Base-by-base conservation (phyloP, 2,113 vertebrate species). In the Sterna hirundo region DNA sequence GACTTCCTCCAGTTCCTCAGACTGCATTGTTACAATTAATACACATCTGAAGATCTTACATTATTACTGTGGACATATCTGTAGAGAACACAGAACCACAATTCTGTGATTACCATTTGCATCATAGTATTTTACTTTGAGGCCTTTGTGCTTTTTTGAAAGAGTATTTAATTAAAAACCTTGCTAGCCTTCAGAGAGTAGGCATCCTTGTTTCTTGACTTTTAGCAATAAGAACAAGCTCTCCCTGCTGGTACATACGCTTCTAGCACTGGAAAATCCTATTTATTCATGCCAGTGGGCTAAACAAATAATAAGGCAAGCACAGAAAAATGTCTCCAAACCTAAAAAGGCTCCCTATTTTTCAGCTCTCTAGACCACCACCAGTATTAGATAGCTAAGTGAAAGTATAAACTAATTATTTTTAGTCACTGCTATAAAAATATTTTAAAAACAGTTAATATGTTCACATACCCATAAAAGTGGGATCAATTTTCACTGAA, bases 291-390 rank as follows among this genome's bases (percentile, higher is more conserved):
- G 74, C 79, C 69, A 13, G 23, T 77, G 49, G 69, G 55, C 46
- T 92, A 94, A 96, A 88, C 60, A 94, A 93, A 91, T 85, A 92
- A 80, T 49, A 93, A 86, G 15, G 23, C 34, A 88, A 94, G 29
- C 51, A 52, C 16, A 86, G 32, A 74, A 93, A 87, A 79, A 85
- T 46, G 3, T 55, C 38, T 75, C 61, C 34, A 61, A 61, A 61
- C 9, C 5, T 61, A 65, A 61, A 79, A 94, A 74, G 18, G 18
- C 66, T 88, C 58, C 47, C 47, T 49, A 49, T 49, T 49, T 49
- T 49, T 92, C 40, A 94, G 32, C 1, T 72, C 10, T 55, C 68
- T 65, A 82, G 49, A 76, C 25, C 30, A 85, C 21, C 15, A 74
- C n/a, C 51, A 89, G 26, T 55, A 77, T 36, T 57, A 83, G 21